Evolutionary conservation across 2,888 invertebrate species (phyloP).

Genomic region (Melipona beecheii): DNA sequence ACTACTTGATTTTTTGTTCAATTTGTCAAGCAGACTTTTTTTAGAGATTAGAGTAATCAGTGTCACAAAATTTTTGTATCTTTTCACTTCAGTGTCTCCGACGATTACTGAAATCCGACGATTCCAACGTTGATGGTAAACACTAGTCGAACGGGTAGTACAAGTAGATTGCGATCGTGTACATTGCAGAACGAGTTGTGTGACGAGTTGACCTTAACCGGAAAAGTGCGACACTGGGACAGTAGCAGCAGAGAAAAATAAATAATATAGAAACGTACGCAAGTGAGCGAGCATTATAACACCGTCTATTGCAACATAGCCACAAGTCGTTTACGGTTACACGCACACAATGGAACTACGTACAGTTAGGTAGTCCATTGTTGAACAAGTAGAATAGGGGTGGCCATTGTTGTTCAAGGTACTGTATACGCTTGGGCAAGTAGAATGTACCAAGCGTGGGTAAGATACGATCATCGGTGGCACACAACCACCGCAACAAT

Average conservation of each 20-base stretch:
- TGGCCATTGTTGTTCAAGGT: not conserved
- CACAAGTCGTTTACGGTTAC: not conserved
- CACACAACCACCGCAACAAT: conserved; percentile 1
- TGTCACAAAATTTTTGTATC: no score
- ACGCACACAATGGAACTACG: not conserved
- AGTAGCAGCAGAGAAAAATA: not conserved
- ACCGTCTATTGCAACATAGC: conserved; percentile 4
- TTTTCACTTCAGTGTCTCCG: no score
- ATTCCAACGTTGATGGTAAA: no score
- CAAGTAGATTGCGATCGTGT: not conserved
- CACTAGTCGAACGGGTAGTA: not conserved
- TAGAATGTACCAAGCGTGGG: not conserved
- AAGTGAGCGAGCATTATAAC: not conserved
- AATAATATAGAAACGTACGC: not conserved
- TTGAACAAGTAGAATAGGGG: conserved; percentile 9
- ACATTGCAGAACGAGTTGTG: not conserved
- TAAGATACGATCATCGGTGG: conserved; percentile 13
- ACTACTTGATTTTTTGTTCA: no score
- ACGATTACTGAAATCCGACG: no score
- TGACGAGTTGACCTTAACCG: no score
- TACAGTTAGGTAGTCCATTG: conserved; percentile 5
- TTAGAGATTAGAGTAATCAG: no score
- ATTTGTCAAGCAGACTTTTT: no score
- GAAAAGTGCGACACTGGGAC: not conserved
- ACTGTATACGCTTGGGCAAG: conserved; percentile 15